A percentile compares a stretch with the other conserved stretches of the same genome.
Conservation (phyloP, 1,140 invertebrate genomes). For the Drosophila ironensis region DNA sequence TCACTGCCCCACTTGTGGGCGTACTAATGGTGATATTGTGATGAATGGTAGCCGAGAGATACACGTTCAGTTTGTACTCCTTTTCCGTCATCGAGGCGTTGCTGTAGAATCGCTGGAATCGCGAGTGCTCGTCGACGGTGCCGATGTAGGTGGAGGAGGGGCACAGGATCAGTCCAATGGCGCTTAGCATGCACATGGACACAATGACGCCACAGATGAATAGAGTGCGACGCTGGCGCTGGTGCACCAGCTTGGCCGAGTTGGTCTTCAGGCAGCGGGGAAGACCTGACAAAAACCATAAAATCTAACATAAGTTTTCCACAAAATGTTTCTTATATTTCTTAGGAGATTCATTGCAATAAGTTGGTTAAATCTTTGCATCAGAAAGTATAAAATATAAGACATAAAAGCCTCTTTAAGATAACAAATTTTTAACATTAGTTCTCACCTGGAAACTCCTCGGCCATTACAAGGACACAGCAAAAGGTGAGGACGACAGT, state of each 20-base stretch:
- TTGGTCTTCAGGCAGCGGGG: constrained; percentile 86
- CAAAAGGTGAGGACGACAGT: constrained; percentile 87
- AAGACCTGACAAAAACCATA: constrained; percentile 82
- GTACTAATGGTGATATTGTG: constrained; percentile 81
- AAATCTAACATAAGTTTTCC: no score
- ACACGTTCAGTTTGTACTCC: constrained; percentile 78
- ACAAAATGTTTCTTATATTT: no score
- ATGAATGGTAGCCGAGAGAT: constrained; percentile 79
- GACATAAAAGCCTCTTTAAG: no score
- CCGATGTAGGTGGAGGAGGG: constrained; percentile 56
- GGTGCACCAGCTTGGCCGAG: constrained; percentile 88
- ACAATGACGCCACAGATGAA: constrained; percentile 92
- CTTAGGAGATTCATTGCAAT: no score
- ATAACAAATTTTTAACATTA: no score
- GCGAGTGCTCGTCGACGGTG: constrained; percentile 18
- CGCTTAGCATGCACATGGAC: constrained; percentile 88
- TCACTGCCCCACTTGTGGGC: constrained; percentile 26
- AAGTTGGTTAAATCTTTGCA: no score
- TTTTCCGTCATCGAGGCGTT: constrained; percentile 36
- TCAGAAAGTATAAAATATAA: no score
- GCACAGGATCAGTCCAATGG: constrained; percentile 76
- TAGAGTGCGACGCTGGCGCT: constrained; percentile 87
- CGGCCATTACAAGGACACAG: constrained; percentile 91
- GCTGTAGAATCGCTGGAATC: constrained; percentile 5
- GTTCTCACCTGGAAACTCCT: constrained; percentile 87